These are phyloP conservation scores for Idaea biselata DNA, from an alignment of 2,888 invertebrate genomes.

Conservation along the genomic window DNA sequence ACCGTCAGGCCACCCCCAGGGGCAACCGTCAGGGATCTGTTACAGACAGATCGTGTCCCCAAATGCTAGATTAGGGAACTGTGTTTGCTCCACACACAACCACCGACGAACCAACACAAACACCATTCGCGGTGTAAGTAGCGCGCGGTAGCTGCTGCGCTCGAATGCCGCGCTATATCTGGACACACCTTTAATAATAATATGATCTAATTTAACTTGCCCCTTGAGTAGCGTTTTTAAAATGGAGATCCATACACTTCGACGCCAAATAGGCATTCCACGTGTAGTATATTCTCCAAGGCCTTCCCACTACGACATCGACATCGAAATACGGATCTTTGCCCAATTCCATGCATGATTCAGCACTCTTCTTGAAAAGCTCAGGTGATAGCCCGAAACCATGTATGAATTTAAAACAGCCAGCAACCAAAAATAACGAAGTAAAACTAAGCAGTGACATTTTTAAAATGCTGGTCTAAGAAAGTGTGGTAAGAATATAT, in stretches of 20 bases:
- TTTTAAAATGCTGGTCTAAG: conserved; percentile 10
- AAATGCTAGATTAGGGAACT: too few species aligned
- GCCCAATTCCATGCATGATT: conserved; percentile 40
- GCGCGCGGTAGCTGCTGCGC: too few species aligned
- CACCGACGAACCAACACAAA: too few species aligned
- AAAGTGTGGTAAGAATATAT: conserved; percentile 14
- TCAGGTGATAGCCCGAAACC: conserved; percentile 1
- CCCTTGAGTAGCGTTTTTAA: conserved; percentile 46
- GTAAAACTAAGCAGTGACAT: conserved; percentile 11
- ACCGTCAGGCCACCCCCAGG: too few species aligned
- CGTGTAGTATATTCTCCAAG: conserved; percentile 60
- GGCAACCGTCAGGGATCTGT: too few species aligned
- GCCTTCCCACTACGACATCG: conserved; percentile 47
- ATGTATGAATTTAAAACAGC: neutral
- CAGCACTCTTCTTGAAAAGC: conserved; percentile 23
- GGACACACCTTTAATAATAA: too few species aligned
- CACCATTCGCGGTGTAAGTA: too few species aligned
- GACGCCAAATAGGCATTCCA: conserved; percentile 54
- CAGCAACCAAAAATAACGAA: neutral
- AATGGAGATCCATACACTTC: conserved; percentile 54
- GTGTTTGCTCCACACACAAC: too few species aligned
- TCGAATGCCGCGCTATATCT: too few species aligned
- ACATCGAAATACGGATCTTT: conserved; percentile 55
- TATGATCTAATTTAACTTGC: conserved; percentile 31
- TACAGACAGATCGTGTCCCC: too few species aligned